phyloP scores from a whole-genome alignment of 2,797 vertebrate species.

The Chaunax sp. region DNA sequence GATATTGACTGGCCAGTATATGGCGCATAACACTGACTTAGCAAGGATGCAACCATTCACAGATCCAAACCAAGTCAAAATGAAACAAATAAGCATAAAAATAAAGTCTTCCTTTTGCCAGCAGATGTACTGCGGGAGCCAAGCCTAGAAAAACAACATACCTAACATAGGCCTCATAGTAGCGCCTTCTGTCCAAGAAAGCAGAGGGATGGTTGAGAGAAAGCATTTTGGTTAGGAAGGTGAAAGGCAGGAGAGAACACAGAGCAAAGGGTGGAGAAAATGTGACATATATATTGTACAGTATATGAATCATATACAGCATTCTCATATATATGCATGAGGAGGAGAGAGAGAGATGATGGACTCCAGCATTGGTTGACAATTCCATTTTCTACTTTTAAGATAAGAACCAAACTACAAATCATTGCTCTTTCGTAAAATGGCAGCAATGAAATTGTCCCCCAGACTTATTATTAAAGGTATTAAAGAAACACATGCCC shows the following conservation, averaged over 20 bases:
- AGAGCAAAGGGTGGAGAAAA: slow-evolving; percentile 59
- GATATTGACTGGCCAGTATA: slow-evolving; percentile 57
- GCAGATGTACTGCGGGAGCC: slow-evolving; percentile 58
- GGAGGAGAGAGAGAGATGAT: slow-evolving; percentile 50
- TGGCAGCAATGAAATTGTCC: slow-evolving; percentile 61
- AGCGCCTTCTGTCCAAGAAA: slow-evolving; percentile 96
- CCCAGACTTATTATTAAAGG: slow-evolving; percentile 43
- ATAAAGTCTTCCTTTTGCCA: slow-evolving; percentile 33
- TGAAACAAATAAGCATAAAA: slow-evolving; percentile 36
- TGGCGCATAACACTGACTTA: slow-evolving; percentile 43
- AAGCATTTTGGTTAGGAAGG: slow-evolving; percentile 84
- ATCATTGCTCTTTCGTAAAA: slow-evolving; percentile 52
- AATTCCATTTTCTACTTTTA: slow-evolving; percentile 55
- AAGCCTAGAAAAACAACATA: slow-evolving; percentile 92
- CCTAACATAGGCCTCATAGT: slow-evolving; percentile 99
- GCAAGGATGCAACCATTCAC: slow-evolving; percentile 64
- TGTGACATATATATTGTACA: slow-evolving; percentile 72
- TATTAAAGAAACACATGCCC: slow-evolving; percentile 37
- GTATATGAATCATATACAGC: slow-evolving; percentile 82
- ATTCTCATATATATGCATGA: slow-evolving; percentile 77
- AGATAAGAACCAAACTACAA: slow-evolving; percentile 57
- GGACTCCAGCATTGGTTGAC: slow-evolving; percentile 38
- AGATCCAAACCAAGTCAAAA: slow-evolving; percentile 51
- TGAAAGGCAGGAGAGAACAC: slow-evolving; percentile 70
- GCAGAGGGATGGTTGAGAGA: slow-evolving; percentile 83